Conservation (phyloP, 53 echinoderm and acorn worm genomes). For the Glandiceps talaboti region DNA sequence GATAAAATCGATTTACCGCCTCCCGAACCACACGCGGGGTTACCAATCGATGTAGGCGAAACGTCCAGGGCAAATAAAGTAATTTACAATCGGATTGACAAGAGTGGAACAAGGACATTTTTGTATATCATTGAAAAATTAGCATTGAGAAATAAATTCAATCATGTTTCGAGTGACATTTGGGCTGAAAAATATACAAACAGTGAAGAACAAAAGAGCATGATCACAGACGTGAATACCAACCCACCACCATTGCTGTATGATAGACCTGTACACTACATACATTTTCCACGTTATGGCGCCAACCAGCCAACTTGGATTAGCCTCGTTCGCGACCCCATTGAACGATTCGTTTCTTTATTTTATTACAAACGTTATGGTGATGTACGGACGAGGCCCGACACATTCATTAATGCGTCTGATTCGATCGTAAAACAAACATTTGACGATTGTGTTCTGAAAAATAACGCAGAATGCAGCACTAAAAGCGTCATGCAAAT, state of each 20-base stretch:
- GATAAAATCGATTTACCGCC: background rate
- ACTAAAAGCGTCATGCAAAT: background rate
- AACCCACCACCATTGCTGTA: background rate
- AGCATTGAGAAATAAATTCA: background rate
- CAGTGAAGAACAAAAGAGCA: background rate
- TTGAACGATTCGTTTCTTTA: background rate
- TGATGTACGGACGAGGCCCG: background rate
- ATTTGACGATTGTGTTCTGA: background rate
- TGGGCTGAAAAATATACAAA: background rate
- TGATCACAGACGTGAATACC: background rate
- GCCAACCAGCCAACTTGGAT: background rate
- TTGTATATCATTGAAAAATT: background rate
- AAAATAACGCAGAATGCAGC: background rate
- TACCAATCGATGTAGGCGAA: background rate
- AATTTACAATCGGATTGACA: background rate
- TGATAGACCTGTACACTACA: background rate
- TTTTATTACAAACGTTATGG: background rate
- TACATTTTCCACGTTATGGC: background rate
- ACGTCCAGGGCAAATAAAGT: background rate
- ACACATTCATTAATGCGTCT: background rate
- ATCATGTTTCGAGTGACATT: background rate
- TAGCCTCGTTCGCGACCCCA: background rate
- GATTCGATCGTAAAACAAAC: background rate
- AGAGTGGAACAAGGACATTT: background rate
- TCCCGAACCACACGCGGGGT: background rate